Conservation (phyloP, 2,113 vertebrate species). For the Prionailurus viverrinus region DNA sequence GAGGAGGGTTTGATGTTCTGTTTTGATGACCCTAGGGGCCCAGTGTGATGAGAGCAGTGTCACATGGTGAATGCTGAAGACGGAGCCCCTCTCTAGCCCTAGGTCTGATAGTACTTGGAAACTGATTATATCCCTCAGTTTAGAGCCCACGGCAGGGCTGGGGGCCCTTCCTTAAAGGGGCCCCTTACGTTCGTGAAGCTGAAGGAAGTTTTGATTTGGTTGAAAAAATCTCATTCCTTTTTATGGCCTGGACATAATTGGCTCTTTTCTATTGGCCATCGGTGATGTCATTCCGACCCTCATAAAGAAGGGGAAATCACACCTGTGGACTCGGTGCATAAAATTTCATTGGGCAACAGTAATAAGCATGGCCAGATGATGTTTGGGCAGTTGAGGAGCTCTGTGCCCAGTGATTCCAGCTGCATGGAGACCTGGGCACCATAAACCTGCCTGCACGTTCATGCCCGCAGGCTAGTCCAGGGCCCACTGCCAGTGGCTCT, state of each 20-base stretch:
- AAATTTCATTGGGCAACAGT: constrained; percentile 85
- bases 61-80: constrained; percentile 36
- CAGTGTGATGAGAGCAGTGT: constrained; percentile 39
- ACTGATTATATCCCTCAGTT: constrained; percentile 32
- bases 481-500: constrained; percentile 81
- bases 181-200: constrained; percentile 77
- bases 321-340: constrained; percentile 84
- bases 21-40: background rate
- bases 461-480: constrained; percentile 76
- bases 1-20: constrained; percentile 1
- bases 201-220: constrained; percentile 83
- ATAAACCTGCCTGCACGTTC: constrained; percentile 79
- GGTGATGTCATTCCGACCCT: constrained; percentile 80
- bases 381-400: constrained; percentile 80
- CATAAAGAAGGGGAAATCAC: constrained; percentile 84
- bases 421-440: constrained; percentile 80
- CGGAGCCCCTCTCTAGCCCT: background rate
- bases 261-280: constrained; percentile 66
- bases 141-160: constrained; percentile 68
- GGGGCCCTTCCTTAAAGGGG: constrained; percentile 65
- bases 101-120: constrained; percentile 50
- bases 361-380: constrained; percentile 85
- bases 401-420: constrained; percentile 82
- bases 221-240: constrained; percentile 77
- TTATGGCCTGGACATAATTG: constrained; percentile 76